These are phyloP conservation scores for Brienomyrus brachyistius DNA, from an alignment of 2,113 vertebrate genomes.

Conservation along the genomic window DNA sequence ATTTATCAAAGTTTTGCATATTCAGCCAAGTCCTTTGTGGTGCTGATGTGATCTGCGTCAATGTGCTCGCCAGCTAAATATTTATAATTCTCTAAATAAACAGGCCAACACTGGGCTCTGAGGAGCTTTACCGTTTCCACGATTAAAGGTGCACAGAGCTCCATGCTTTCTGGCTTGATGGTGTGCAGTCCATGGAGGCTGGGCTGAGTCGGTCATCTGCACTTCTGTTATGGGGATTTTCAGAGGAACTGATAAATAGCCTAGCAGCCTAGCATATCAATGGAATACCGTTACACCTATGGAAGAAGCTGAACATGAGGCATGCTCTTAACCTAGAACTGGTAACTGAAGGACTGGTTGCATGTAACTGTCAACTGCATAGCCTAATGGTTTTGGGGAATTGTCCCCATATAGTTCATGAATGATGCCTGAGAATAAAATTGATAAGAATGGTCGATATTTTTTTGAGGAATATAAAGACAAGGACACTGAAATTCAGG, in stretches of 20 bases:
- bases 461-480: neutral
- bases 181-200: neutral
- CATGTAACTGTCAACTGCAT: neutral
- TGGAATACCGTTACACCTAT: neutral
- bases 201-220: neutral
- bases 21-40: neutral
- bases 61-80: slow-evolving; percentile 3
- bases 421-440: neutral
- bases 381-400: neutral
- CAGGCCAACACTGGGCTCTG: neutral
- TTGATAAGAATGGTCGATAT: neutral
- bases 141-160: neutral
- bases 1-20: slow-evolving; percentile 11
- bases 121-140: neutral
- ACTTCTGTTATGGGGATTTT: neutral
- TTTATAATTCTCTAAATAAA: slow-evolving; percentile 14
- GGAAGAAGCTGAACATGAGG: neutral
- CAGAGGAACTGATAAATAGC: neutral
- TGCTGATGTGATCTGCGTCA: neutral
- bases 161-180: neutral
- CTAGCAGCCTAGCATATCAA: neutral
- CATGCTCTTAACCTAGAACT: neutral
- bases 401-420: neutral
- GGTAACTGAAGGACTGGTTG: neutral
- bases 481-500: neutral